phyloP scores from a whole-genome alignment of 2,113 vertebrate genomes.

The Pluvianellus socialis region DNA sequence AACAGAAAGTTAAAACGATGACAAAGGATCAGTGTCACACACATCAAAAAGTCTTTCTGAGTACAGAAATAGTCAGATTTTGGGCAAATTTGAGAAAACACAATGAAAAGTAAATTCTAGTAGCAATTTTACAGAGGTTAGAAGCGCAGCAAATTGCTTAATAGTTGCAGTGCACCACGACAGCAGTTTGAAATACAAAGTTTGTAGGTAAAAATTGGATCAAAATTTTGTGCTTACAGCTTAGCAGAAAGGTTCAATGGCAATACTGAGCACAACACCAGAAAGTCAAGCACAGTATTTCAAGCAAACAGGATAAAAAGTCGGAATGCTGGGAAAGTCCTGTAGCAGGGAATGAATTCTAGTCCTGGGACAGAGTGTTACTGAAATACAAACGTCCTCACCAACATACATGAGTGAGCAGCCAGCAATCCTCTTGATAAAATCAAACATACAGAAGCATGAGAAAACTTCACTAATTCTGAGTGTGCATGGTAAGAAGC shows the following conservation, averaged over 20 bases:
- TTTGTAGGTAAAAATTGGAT: not conserved
- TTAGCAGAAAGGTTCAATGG: not conserved
- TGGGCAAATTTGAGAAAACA: not conserved
- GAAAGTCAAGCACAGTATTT: not conserved
- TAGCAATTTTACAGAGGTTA: not conserved
- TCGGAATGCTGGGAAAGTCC: not conserved
- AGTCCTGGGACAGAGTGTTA: not conserved
- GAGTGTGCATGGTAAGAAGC: not conserved
- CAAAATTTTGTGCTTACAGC: not conserved
- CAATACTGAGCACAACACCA: not conserved
- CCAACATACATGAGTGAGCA: not conserved
- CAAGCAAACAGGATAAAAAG: not conserved
- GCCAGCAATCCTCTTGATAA: not conserved
- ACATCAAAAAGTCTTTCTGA: not conserved
- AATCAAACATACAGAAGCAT: not conserved
- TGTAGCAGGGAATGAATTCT: not conserved
- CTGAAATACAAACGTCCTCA: not conserved
- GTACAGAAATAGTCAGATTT: not conserved
- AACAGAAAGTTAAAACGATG: not conserved
- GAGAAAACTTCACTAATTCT: not conserved
- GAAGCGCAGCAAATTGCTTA: not conserved
- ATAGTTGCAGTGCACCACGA: not conserved
- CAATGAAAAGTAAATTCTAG: not conserved
- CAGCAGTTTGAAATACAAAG: not conserved
- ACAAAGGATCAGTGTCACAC: not conserved